Base-by-base conservation (phyloP, 1,140 invertebrate genomes). In the Eufriesea mexicana region DNA sequence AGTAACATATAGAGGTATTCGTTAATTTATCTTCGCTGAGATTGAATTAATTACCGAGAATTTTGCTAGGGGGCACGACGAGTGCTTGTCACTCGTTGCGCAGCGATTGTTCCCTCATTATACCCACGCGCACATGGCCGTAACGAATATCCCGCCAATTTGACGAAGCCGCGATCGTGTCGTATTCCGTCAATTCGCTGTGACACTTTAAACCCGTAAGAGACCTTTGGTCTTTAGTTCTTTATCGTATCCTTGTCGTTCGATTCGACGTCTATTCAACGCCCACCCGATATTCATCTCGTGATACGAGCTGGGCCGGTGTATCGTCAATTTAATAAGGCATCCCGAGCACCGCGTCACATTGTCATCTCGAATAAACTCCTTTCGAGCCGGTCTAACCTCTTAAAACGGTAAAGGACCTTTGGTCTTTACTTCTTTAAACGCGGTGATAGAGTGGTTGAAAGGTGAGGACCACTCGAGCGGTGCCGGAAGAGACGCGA, bases 401-500 rank as follows among this genome's bases (percentile, higher is more conserved):
- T 61, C 86, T 89, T 83, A 85, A 88, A 87, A 86, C 66, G 68
- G 76, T 86, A 77, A 86, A 86, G 89, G 73, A 90, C 89, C 91
- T 93, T 92, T 84, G 93, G 93, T 93, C 93, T 94, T 94, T 94
- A 94, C 91, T 94, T 93, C 91, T 94, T 92, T 94, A 93, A 93
- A 90, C 92, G 92, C 87, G 85, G 90, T 94, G 93, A 94, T 94
- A 91, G 92, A 94, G 93, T 93, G 93, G 93, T 92, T 93, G 93
- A 92, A 91, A 92, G 91, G 90, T 91, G 92, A 93, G 86, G 51
- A 45, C 57, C 77, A 67, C 87, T 89, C 80, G 86, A 86, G 76
- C 78, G 87, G 55, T 62, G 86, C 82, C 84, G 88, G 86, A 89
- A 88, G 90, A 86, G 86, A 57, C 61, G 83, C 54, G 87, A 84